Conservation (phyloP, 2,797 vertebrate species). For the Hyperoplus immaculatus region DNA sequence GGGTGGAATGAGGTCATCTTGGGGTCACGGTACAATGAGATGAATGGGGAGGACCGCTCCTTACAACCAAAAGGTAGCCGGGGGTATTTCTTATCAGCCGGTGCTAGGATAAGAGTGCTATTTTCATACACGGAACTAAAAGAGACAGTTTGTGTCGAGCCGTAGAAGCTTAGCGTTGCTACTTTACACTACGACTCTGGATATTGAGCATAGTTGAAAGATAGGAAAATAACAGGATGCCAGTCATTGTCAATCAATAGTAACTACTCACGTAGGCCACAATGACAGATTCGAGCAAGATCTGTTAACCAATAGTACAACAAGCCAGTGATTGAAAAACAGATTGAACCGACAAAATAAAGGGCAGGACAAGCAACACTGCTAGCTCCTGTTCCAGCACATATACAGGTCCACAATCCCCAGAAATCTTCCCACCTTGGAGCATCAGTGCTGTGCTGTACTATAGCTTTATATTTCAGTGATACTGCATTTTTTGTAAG, state of each 20-base stretch:
- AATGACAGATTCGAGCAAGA: neutral
- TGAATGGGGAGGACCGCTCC: slow-evolving; percentile 79
- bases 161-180: neutral
- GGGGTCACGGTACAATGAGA: slow-evolving; percentile 77
- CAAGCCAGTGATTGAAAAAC: neutral
- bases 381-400: neutral
- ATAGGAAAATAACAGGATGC: neutral
- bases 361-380: neutral
- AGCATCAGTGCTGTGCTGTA: neutral
- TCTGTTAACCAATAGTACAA: neutral
- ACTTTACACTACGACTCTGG: neutral
- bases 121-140: neutral
- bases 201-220: slow-evolving; percentile 1
- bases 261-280: neutral
- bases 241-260: neutral
- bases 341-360: slow-evolving; percentile 21
- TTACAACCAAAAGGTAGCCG: slow-evolving; percentile 76
- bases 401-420: neutral
- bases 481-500: neutral
- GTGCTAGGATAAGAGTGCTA: neutral
- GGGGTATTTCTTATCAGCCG: slow-evolving; percentile 22
- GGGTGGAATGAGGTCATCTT: slow-evolving; percentile 67
- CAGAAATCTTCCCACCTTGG: slow-evolving; percentile 2
- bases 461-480: neutral
- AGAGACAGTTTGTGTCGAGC: neutral